These are phyloP conservation scores for Sarcophaga peregrina DNA, from an alignment of 1,140 invertebrate species.

Conservation along the genomic window DNA sequence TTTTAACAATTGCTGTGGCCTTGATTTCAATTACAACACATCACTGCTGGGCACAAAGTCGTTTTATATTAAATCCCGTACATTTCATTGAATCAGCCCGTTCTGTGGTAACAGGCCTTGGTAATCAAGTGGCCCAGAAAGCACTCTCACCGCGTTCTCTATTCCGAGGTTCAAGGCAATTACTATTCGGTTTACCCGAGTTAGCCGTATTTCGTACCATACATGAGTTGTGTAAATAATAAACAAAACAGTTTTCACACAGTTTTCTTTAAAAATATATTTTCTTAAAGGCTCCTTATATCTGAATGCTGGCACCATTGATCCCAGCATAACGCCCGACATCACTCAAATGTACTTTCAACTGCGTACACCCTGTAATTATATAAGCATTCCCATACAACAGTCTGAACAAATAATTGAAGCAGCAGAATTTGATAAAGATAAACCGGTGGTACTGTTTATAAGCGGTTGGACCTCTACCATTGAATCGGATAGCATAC, in stretches of 20 bases:
- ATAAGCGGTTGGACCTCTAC: slow-evolving; percentile 42
- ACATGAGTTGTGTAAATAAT: slow-evolving; percentile 27
- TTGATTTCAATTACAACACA: not conserved
- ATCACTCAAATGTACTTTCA: slow-evolving; percentile 36
- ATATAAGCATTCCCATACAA: not conserved
- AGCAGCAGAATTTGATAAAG: slow-evolving; percentile 30
- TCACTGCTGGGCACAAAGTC: not conserved
- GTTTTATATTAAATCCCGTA: not conserved
- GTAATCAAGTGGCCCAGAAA: not conserved
- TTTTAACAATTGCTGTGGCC: not conserved
- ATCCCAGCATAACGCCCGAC: slow-evolving; percentile 25
- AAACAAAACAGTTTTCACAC: not conserved
- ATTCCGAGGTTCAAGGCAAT: not conserved
- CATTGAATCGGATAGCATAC: slow-evolving; percentile 31
- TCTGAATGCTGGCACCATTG: slow-evolving; percentile 26
- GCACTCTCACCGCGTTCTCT: not conserved
- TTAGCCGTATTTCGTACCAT: not conserved
- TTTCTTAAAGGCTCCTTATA: slow-evolving; percentile 28
- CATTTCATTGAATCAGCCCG: slow-evolving; percentile 3
- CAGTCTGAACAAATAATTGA: slow-evolving; percentile 26
- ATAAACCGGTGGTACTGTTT: slow-evolving; percentile 34
- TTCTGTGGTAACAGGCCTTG: slow-evolving; percentile 1
- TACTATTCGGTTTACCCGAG: slow-evolving; percentile 22
- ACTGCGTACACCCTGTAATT: slow-evolving; percentile 33
- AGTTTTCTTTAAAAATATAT: not conserved